Conservation (phyloP, 1,140 invertebrate species). For the Odontomachus brunneus region DNA sequence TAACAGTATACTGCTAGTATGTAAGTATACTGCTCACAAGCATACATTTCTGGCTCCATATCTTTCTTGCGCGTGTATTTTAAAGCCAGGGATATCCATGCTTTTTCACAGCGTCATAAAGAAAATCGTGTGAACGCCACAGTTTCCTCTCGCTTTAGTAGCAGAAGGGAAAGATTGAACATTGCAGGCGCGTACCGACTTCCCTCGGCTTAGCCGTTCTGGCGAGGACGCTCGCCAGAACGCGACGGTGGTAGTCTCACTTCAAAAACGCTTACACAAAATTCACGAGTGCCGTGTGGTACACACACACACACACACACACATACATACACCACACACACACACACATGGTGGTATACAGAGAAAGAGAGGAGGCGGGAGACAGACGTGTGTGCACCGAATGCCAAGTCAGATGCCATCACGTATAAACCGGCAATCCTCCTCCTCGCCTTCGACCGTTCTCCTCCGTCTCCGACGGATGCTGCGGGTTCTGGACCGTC, state of each 20-base stretch:
- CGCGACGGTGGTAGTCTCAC: constrained; percentile 66
- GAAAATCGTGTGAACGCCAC: not conserved
- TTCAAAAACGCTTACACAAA: constrained; percentile 73
- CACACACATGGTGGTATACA: constrained; percentile 16
- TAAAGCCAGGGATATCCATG: constrained; percentile 11
- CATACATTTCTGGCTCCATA: too few relatives aligned
- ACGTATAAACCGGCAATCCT: constrained; percentile 69
- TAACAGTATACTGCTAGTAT: too few relatives aligned
- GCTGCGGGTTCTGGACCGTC: constrained; percentile 31
- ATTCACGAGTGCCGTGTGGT: constrained; percentile 64
- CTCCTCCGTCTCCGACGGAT: constrained; percentile 43
- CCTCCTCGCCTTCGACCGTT: constrained; percentile 65
- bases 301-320: constrained; percentile 59
- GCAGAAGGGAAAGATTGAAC: constrained; percentile 28
- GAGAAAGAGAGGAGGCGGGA: constrained; percentile 34
- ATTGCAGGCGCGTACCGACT: constrained; percentile 4
- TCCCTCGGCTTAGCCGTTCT: constrained; percentile 35
- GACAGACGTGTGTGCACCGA: constrained; percentile 47
- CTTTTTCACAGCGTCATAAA: not conserved
- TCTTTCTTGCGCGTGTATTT: too few relatives aligned
- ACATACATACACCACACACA: constrained; percentile 56
- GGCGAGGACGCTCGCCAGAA: constrained; percentile 50
- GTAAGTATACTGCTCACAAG: too few relatives aligned
- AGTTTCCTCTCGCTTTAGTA: not conserved
- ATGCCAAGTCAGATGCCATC: constrained; percentile 73